These are phyloP conservation scores for Umimayanthus chanpuru DNA, from an alignment of 92 coral and sea anemone species.

Conservation along the genomic window DNA sequence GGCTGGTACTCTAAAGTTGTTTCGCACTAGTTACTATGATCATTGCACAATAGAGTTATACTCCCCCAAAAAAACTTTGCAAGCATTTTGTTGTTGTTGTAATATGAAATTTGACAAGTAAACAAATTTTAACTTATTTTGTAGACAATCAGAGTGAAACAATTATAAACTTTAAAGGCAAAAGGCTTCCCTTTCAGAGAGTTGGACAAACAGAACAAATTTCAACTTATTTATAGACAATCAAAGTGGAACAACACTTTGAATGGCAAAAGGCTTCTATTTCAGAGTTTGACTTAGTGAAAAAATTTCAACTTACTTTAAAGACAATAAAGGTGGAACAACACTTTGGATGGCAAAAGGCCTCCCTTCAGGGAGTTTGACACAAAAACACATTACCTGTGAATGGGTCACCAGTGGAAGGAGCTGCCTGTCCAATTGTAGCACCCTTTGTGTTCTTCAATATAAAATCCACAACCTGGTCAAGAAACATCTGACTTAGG, in stretches of 20 bases:
- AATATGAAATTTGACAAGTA: too few species aligned
- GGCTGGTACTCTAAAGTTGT: too few species aligned
- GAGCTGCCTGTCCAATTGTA: slow-evolving; percentile 78
- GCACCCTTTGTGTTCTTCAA: slow-evolving; percentile 85
- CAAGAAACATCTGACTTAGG: slow-evolving; percentile 91
- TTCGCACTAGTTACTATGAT: not conserved
- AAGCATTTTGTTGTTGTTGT: too few species aligned
- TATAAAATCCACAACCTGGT: slow-evolving; percentile 94
- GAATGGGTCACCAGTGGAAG: slow-evolving; percentile 80
- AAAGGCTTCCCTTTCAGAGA: too few species aligned
- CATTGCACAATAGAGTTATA: not conserved
- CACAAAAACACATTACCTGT: slow-evolving; percentile 63
- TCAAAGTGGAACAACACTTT: not conserved
- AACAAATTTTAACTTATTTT: not conserved
- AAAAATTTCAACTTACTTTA: too few species aligned
- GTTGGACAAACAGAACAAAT: not conserved
- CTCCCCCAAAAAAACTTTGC: not conserved
- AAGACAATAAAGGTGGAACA: not conserved
- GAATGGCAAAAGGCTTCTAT: not conserved
- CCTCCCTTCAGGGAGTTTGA: not conserved
- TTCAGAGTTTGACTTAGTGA: not conserved
- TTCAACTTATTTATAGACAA: not conserved
- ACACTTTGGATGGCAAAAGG: not conserved
- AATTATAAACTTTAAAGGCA: not conserved
- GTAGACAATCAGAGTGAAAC: not conserved